Evolutionary conservation across 2,113 vertebrate genomes (phyloP), one percentile per base, ranked within the genome.

Genomic region (Marmota monax): DNA sequence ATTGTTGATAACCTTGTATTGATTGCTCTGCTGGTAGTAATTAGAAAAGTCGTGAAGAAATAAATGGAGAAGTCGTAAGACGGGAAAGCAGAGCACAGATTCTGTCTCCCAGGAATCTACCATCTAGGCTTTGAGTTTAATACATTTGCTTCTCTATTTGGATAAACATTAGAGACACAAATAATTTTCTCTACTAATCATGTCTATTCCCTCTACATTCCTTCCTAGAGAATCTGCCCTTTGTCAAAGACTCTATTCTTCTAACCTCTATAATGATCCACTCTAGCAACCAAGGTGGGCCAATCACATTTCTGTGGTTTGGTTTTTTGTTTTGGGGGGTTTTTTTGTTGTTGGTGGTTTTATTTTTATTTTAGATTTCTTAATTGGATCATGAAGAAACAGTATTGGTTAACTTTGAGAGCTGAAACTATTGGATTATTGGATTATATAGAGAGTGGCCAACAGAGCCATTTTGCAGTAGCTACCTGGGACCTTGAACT

Each of bases 1-100:
- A 93, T 63, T 95, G 97, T 93, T 92, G 97, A 97, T 97, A 98
- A 98, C 93, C 93, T 90, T 84, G 77, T 97, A 97, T 97, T 95
- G 97, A 98, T 98, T 95, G 87, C 72, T 87, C 83, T 73, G 37
- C 97, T 95, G 79, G 80, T 82, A 94, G 93, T 97, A 96, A 98
- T 97, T 97, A 96, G 78, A 97, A 95, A 96, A 93, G 14, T 51
- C 69, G 42, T 84, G 10, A 69, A 67, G 65, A 92, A 82, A 92
- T 90, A 95, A 95, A 93, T 67, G 63, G 65, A 90, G 87, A 96
- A 84, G 63, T 7, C 70, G 22, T 39, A 48, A 51, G 82, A 88
- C 77, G 39, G 80, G 61, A 65, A 84, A 22, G 32, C 10, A 72
- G 69, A 86, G 8, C 48, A 16, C 8, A 67, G 79, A 74, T 63